phyloP scores from a whole-genome alignment of 2,888 invertebrate species.

The Rotaria macrura region DNA sequence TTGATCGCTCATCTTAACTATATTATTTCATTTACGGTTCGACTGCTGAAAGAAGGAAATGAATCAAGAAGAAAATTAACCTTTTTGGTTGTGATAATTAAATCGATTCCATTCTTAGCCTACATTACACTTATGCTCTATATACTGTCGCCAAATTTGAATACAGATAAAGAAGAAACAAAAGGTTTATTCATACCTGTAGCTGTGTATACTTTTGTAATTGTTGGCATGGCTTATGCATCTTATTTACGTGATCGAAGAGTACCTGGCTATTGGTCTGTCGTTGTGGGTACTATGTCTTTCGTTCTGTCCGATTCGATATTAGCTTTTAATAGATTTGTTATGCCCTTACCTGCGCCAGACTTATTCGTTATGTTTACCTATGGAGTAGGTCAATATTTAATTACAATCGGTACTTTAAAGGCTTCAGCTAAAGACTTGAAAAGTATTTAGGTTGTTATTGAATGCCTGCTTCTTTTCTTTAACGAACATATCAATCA shows the following conservation, averaged over 20 bases:
- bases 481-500: too few relatives aligned
- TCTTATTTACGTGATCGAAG: neutral
- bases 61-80: neutral
- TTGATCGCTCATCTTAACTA: neutral
- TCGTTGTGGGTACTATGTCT: neutral
- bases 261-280: neutral
- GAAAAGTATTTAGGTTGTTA: neutral
- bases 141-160: neutral
- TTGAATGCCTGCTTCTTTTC: too few relatives aligned
- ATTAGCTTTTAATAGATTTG: neutral
- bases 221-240: neutral
- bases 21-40: neutral
- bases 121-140: neutral
- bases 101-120: neutral
- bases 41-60: neutral
- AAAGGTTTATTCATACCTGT: neutral
- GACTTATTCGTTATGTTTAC: neutral
- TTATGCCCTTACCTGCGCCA: neutral
- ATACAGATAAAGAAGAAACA: neutral
- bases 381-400: neutral
- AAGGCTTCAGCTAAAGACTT: neutral
- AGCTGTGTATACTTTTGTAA: neutral
- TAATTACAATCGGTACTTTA: neutral
- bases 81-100: neutral
- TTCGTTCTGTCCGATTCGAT: neutral